Evolutionary conservation across 2,888 invertebrate genomes (phyloP), one percentile per base, ranked within the genome.

Genomic region (Gibbula magus): DNA sequence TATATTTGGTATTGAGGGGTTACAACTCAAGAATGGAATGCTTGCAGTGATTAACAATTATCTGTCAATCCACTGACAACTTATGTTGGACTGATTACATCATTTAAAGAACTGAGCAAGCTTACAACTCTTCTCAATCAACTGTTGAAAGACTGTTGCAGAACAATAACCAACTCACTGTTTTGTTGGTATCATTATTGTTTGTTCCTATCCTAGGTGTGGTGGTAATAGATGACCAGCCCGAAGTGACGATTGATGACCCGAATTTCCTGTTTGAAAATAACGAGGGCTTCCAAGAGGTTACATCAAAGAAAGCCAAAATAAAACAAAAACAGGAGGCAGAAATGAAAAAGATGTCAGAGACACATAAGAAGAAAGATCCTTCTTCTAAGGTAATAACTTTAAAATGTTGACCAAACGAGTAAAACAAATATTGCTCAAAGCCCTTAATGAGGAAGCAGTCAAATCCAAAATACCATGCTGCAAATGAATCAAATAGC

Each of bases 271-370:
- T 93, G 78, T 93, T 91, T 87, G 93, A 93, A 85, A 91, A 86
- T 81, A 92, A 92, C 81, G 94, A 94, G 88, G 96, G 96, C 75
- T 96, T 97, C 93, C 96, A 96, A 93, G 97, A 97, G 92, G 97
- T 97, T 8, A 95, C 96, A 81, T 96, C 96, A 79, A 96, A 96
- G 92, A 96, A 96, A 91, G 86, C 91, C 5, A 92, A 91, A 83
- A 88, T 84, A 56, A 91, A 91, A 79, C 91, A 92, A 85, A 92
- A 93, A 84, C 87, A 89, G 79, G 92, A 92, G 77, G 91, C 91
- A 5, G 92, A 91, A 94, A 92, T 88, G 25, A 87, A 86, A 90
- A 93, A 91, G 87, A 90, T 90, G 78, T 81, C 84, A 2, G 87
- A 88, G 51, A 86, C 85, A 45, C 84, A 81, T 73, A 85, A 85